Conservation (phyloP, 2,797 vertebrate genomes). For the Paratrypauchen microcephalus region DNA sequence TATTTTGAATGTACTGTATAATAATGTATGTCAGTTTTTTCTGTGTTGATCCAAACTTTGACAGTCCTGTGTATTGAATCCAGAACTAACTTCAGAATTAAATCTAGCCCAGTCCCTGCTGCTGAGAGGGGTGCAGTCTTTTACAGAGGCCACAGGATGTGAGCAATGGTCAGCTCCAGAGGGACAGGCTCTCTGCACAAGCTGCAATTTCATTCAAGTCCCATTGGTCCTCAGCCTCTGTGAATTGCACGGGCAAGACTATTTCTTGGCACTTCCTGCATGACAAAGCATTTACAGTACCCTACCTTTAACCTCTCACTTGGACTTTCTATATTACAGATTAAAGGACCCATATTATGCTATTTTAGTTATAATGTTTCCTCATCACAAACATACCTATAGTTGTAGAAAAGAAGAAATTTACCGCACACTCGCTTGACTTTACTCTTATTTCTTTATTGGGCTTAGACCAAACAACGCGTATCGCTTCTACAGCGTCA, state of each 20-base stretch:
- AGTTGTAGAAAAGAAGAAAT: no score
- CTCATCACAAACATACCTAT: no score
- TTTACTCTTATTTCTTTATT: no score
- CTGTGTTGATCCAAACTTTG: constrained; percentile 7
- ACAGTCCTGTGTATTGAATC: constrained; percentile 8
- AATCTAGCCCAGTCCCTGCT: constrained; percentile 8
- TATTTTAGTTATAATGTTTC: no score
- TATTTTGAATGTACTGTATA: not conserved
- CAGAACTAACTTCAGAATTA: constrained; percentile 12
- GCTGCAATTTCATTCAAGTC: constrained; percentile 17
- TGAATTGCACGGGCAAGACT: constrained; percentile 6
- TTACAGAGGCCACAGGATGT: constrained; percentile 13
- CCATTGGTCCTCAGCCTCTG: constrained; percentile 16
- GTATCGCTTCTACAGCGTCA: no score
- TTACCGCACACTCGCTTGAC: no score
- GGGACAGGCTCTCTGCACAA: constrained; percentile 14
- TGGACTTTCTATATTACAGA: not conserved
- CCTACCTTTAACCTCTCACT: constrained; percentile 1
- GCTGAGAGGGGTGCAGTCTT: constrained; percentile 15
- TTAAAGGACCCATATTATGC: not conserved
- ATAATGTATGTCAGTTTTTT: not conserved
- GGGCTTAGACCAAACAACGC: no score
- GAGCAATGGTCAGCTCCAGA: not conserved
- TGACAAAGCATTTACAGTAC: constrained; percentile 8
- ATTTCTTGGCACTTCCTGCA: not conserved